Base-by-base conservation (phyloP, 2,888 invertebrate genomes). In the Abrostola tripartita region DNA sequence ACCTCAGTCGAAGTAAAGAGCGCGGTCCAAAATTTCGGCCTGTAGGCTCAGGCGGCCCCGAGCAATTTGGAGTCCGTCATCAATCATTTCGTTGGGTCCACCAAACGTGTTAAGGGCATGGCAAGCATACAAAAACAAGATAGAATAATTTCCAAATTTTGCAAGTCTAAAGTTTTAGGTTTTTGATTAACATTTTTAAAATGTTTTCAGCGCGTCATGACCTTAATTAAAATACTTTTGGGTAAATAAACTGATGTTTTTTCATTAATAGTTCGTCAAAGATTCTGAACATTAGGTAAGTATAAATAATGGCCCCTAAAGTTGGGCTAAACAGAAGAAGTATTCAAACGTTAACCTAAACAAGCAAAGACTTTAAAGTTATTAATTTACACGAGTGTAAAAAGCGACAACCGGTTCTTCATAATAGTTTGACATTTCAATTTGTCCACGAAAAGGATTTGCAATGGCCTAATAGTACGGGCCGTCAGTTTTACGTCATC, bases 11-110 rank as follows among this genome's bases (percentile, higher is more conserved):
- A 55, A 75, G 74, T 70, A 67, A 79, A 83, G 78, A 81, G 74
- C 66, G 38, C 63, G 59, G 69, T 62, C 74, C 77, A 69, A 75
- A 81, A 78, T 80, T 74, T 75, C 61, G 52, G 68, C 64, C 70
- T 51, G 24, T 64, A 67, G 65, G 68, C 72, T 67, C 74, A 78
- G 72, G 75, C 65, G 78, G 74, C 65, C 73, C 76, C 40, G 63
- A 79, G 78, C 81, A 80, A 80, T 78, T 78, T 74, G 54, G 50
- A 60, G 44, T 14, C 65, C 9, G 57, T 62, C 85, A 86, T 85
- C 83, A 84, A 85, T 86, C 86, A 85, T 84, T 73, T 74, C 64
- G 51, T 44, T 55, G 58, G 71, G 59, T 63, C 68, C 71, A 65
- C 47, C 62, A 52, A 79, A 70, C 61, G 61, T 74, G 74, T 74